Percentiles rank a stretch among this genome's conserved stretches.
Conservation (phyloP, 2,113 vertebrate genomes). For the Macquaria ambigua region DNA sequence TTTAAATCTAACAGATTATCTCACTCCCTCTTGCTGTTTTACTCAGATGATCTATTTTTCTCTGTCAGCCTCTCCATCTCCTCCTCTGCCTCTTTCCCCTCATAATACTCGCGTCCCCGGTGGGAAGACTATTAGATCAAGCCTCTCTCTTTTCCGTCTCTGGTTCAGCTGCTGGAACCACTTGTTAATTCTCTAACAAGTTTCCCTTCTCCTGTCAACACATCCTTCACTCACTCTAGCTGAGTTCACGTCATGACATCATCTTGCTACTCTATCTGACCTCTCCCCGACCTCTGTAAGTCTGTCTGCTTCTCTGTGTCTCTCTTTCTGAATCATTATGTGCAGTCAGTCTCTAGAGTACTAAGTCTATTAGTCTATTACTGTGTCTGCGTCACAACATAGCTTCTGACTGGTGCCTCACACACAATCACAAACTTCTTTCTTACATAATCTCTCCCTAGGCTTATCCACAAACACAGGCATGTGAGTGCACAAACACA, state of each 20-base stretch:
- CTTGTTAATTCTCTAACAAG: constrained; percentile 58
- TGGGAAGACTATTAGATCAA: constrained; percentile 52
- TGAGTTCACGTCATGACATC: constrained; percentile 23
- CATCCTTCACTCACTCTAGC: neutral
- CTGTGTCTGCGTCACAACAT: constrained; percentile 56
- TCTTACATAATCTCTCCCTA: constrained; percentile 42
- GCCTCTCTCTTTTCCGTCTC: constrained; percentile 24
- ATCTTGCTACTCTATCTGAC: constrained; percentile 8
- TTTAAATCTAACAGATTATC: constrained; percentile 11
- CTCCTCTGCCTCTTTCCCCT: constrained; percentile 34
- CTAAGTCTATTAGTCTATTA: constrained; percentile 62
- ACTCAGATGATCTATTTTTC: constrained; percentile 28
- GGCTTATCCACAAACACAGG: constrained; percentile 15
- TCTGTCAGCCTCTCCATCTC: constrained; percentile 37
- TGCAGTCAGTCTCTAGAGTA: constrained; percentile 31
- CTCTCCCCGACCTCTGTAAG: constrained; percentile 17
- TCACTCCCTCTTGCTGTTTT: constrained; percentile 11
- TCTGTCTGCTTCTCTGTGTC: neutral
- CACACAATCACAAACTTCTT: constrained; percentile 41
- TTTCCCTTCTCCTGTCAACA: constrained; percentile 6
- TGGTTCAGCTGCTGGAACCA: constrained; percentile 13
- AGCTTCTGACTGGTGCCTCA: constrained; percentile 40
- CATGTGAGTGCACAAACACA: constrained; percentile 1
- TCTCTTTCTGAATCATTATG: constrained; percentile 30
- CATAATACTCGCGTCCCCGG: constrained; percentile 6